Conservation (phyloP, 2,888 invertebrate species). For the Tethea ocularis region DNA sequence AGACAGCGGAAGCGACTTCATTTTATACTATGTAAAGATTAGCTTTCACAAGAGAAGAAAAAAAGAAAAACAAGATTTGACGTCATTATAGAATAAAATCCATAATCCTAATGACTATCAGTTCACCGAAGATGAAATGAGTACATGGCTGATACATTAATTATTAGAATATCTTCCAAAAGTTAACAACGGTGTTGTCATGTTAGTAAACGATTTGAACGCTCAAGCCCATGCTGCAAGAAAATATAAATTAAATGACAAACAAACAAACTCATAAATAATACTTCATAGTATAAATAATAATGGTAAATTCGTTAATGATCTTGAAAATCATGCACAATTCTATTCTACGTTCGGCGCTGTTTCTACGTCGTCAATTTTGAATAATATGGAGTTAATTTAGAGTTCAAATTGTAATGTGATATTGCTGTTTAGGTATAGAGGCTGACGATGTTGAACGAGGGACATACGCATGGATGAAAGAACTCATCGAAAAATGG, state of each 20-base stretch:
- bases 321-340: not conserved
- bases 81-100: not conserved
- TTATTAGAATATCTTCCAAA: not conserved
- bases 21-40: no score
- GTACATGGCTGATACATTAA: constrained; percentile 27
- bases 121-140: constrained; percentile 27
- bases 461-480: no score
- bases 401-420: not conserved
- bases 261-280: not conserved
- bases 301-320: no score
- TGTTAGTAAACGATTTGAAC: constrained; percentile 45
- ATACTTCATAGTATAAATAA: not conserved
- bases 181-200: not conserved
- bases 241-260: constrained; percentile 34
- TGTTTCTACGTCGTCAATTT: not conserved
- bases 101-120: no score
- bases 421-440: no score
- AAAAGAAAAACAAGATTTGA: no score
- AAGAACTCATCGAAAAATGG: no score
- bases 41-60: no score
- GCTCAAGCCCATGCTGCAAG: constrained; percentile 65
- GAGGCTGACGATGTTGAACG: no score
- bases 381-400: not conserved
- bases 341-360: not conserved
- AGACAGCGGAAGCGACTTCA: no score